Percentiles rank a stretch among this genome's conserved stretches.
Evolutionary conservation across 2,113 vertebrate species (phyloP).

Genomic region (Gallinago paraguaiae): DNA sequence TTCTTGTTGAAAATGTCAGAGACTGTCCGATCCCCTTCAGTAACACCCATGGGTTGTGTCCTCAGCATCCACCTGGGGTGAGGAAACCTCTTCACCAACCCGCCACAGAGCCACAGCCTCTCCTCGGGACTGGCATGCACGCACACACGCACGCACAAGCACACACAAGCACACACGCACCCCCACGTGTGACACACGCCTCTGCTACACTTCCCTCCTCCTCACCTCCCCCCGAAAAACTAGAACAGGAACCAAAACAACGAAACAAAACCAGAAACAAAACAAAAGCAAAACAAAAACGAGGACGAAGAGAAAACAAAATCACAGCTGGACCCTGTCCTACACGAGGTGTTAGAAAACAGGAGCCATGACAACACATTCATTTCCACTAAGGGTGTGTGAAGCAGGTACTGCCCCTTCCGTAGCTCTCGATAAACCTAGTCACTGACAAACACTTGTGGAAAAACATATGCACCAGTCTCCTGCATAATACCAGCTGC

Average conservation of each 20-base stretch:
- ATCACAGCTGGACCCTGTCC: conserved; percentile 62
- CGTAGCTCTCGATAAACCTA: conserved; percentile 55
- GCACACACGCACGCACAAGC: background rate
- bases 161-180: background rate
- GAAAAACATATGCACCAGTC: conserved; percentile 82
- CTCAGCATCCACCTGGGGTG: conserved; percentile 9
- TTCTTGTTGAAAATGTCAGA: conserved; percentile 74
- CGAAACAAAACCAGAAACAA: background rate
- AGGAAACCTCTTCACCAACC: conserved; percentile 36
- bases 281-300: background rate
- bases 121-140: background rate
- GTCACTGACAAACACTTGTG: conserved; percentile 71
- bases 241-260: conserved; percentile 33
- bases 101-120: background rate
- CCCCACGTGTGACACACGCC: background rate
- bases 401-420: conserved; percentile 68
- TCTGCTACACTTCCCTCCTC: conserved; percentile 57
- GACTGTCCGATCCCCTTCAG: conserved; percentile 37
- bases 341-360: conserved; percentile 54
- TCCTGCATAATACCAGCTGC: conserved; percentile 84
- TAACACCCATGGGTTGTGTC: conserved; percentile 21
- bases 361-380: conserved; percentile 65
- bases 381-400: conserved; percentile 58
- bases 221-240: background rate
- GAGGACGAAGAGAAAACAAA: background rate